Base-by-base conservation (phyloP, 2,113 vertebrate species). In the Odontesthes bonariensis region DNA sequence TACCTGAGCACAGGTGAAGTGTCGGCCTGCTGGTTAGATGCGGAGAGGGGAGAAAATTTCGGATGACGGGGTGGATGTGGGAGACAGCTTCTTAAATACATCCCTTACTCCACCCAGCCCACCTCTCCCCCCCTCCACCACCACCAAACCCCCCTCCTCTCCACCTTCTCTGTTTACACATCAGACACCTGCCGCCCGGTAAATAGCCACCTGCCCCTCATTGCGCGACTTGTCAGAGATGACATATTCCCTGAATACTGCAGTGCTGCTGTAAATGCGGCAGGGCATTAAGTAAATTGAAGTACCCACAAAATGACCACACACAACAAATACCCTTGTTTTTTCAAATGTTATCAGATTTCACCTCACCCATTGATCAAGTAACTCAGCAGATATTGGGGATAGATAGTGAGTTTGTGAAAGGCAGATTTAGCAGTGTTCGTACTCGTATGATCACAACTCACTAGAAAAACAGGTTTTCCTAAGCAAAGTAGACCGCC, bases 71-170 rank as follows among this genome's bases (percentile, higher is more conserved):
- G 32, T 82, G 69, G 64, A 79, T 40, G 73, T 87, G 76, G 52
- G n/a, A 52, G 70, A 60, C 73, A 32, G 5, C 69, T 32, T 69
- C 92, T 94, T 94, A 94, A 92, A 93, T 94, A 93, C 89, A 82
- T 49, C 69, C 65, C 70, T 74, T 73, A 79, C 88, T 84, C 92
- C 86, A 82, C 90, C 87, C 88, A 82, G 77, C 72, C 54, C 65
- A 60, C 75, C 52, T 46, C 62, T 47, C 57, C 53, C 73, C 71
- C 72, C 75, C 77, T 66, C 20, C 60, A 54, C 51, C 46, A 7
- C 8, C 22, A n/a, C 74, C 10, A 5, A 10, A 7, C 35, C 52
- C 31, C n/a, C 46, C 69, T 40, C 73, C 61, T 53, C 70, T 60
- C 65, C 49, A 61, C 60, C 77, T 76, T 86, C 87, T 91, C 86